These are phyloP conservation scores for Whitmania pigra DNA, from an alignment of 1,140 invertebrate species.

Conservation along the genomic window DNA sequence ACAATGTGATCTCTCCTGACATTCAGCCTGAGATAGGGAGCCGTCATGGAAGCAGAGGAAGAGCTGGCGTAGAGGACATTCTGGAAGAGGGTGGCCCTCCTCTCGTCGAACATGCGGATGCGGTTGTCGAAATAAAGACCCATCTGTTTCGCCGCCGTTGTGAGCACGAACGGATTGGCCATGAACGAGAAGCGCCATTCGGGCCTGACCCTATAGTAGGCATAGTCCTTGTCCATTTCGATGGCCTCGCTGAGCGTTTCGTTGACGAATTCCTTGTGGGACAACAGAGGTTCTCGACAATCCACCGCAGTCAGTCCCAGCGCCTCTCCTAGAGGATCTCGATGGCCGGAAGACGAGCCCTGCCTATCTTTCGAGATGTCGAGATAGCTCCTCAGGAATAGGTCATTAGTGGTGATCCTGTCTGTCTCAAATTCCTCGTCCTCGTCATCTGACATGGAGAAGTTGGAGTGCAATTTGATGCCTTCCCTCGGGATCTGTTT, in stretches of 20 bases:
- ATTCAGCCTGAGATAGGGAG: constrained; percentile 71
- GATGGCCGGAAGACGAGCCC: constrained; percentile 30
- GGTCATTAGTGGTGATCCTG: constrained; percentile 29
- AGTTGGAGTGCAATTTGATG: constrained; percentile 22
- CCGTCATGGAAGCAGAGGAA: constrained; percentile 55
- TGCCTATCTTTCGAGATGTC: constrained; percentile 23
- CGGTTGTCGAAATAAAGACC: constrained; percentile 84
- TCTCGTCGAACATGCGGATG: constrained; percentile 83
- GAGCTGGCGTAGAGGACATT: constrained; percentile 47
- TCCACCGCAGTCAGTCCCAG: constrained; percentile 64
- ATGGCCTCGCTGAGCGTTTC: constrained; percentile 78
- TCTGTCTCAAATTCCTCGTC: constrained; percentile 31
- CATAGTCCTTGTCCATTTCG: constrained; percentile 83
- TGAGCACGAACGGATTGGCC: constrained; percentile 76
- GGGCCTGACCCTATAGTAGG: constrained; percentile 52
- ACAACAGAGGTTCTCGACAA: constrained; percentile 64
- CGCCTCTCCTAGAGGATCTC: constrained; percentile 44
- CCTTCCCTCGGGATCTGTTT: constrained; percentile 41
- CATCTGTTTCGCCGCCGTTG: constrained; percentile 76
- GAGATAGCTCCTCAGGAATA: background rate
- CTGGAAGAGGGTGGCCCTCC: constrained; percentile 66
- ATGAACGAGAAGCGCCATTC: constrained; percentile 72
- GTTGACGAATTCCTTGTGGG: constrained; percentile 81
- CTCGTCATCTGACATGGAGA: constrained; percentile 30
- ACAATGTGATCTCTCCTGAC: constrained; percentile 70